phyloP scores from a whole-genome alignment of 2,888 invertebrate species.

The Scaptomyza cyrtandrae region DNA sequence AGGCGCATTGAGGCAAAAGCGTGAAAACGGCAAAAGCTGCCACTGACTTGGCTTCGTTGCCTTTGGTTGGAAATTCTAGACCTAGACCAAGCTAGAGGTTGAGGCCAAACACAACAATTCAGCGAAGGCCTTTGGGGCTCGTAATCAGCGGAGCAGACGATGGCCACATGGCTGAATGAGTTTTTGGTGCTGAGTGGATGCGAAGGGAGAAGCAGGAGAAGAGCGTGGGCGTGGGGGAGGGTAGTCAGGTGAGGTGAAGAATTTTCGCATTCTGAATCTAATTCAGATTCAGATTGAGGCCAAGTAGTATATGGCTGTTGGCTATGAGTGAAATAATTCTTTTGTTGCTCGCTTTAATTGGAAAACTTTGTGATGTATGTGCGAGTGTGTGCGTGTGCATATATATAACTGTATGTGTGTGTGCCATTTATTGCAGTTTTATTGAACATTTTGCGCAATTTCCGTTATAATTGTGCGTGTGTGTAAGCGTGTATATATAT shows the following conservation, averaged over 20 bases:
- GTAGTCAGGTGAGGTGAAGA: background rate
- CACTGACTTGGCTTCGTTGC: background rate
- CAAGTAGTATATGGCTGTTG: constrained; percentile 18
- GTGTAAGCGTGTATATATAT: too few species aligned
- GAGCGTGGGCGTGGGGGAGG: background rate
- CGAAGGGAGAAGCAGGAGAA: background rate
- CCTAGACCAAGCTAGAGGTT: background rate
- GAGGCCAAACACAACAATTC: background rate
- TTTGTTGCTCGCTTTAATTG: constrained; percentile 68
- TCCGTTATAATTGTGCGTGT: constrained; percentile 8
- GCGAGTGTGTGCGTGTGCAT: constrained; percentile 7
- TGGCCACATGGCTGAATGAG: constrained; percentile 46
- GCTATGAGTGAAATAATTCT: constrained; percentile 61
- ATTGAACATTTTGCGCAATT: constrained; percentile 38
- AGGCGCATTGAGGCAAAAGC: constrained; percentile 66
- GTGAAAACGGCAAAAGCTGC: constrained; percentile 49
- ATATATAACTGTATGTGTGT: background rate
- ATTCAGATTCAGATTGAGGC: constrained; percentile 3
- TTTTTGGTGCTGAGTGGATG: constrained; percentile 25
- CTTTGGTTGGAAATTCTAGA: background rate
- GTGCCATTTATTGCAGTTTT: constrained; percentile 38
- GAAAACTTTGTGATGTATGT: constrained; percentile 59
- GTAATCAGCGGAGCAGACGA: constrained; percentile 46
- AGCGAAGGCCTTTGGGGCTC: constrained; percentile 19
- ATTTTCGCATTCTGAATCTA: background rate